Base-by-base conservation (phyloP, 1,140 invertebrate species). In the Tetramorium simillimum region DNA sequence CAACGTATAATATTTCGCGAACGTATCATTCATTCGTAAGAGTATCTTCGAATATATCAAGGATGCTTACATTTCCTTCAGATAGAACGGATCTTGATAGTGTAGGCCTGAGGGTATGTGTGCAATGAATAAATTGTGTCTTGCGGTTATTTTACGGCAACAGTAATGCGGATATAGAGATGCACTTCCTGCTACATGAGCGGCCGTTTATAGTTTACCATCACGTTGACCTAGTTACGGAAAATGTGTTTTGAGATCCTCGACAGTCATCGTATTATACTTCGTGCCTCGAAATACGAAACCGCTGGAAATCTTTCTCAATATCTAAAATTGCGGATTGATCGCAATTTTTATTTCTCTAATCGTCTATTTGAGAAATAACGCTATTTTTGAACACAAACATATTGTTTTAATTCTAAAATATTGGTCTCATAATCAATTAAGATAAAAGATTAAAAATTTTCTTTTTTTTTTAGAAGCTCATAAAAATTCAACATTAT, bases 151-250 rank as follows among this genome's bases (percentile, higher is more conserved):
- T 86, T 89, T 89, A 82, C 63, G 84, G 76, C 56, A 51, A 69
- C 87, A 37, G 53, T 60, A 24, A 18, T 65, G 62, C 49, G 58
- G 58, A 87, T 82, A 63, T n/a, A 67, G 56, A 51, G 72, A 89
- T 90, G 86, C 88, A 81, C 85, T 90, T 90, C 49, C 67, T 70
- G 73, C 62, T 28, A 58, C 40, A 72, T n/a, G 69, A 89, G 56
- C 78, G 67, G 77, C 80, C 80, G 86, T 87, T 88, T 80, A 58
- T 85, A 81, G 72, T 40, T 24, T 49, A 78, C 51, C 37, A 88
- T 85, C 77, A 73, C 58, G 76, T n/a, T 88, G 88, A 88, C 89
- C 88, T 28, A 90, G 46, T 90, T 90, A 43, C 24, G 53, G 69
- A 28, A 67, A 81, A 78, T 58, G 62, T 70, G 53, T 62, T 65